Evolutionary conservation across 2,888 invertebrate genomes (phyloP).

Genomic region (Morinoia aosen): DNA sequence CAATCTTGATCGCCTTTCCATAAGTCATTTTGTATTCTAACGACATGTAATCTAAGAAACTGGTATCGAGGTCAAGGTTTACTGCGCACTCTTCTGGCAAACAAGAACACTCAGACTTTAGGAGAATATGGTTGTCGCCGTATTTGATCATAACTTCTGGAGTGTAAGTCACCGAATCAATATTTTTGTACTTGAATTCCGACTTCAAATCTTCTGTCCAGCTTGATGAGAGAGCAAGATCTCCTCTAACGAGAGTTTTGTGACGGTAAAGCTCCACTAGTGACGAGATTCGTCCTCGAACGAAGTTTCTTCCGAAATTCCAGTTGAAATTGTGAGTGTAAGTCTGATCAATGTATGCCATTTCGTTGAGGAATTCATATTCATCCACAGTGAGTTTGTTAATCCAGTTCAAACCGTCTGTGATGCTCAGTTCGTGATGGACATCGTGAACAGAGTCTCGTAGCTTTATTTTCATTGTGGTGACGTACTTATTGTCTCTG

Average conservation of each 20-base stretch:
- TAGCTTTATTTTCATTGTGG: not conserved
- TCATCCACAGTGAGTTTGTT: slow-evolving; percentile 19
- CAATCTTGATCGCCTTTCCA: not conserved
- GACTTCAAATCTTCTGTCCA: not conserved
- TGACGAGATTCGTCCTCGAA: slow-evolving; percentile 16
- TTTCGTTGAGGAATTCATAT: slow-evolving; percentile 21
- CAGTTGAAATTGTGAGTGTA: slow-evolving; percentile 24
- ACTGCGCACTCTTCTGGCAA: not conserved
- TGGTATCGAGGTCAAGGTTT: not conserved
- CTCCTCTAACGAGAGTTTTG: not conserved
- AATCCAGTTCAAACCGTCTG: not conserved
- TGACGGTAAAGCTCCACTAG: not conserved
- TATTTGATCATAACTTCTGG: not conserved
- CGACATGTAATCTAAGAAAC: not conserved
- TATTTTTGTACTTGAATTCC: not conserved
- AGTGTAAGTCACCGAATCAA: not conserved
- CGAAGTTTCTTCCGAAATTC: slow-evolving; percentile 20
- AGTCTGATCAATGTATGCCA: not conserved
- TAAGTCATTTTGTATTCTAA: not conserved
- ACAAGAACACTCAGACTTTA: not conserved
- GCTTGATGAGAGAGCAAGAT: not conserved
- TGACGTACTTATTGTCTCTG: not conserved
- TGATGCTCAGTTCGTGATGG: not conserved
- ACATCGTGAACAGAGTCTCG: not conserved
- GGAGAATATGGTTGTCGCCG: not conserved